Percentiles rank a stretch among this genome's conserved stretches.
phyloP scores from a whole-genome alignment of 2,797 vertebrate species.

The Chrosomus eos region DNA sequence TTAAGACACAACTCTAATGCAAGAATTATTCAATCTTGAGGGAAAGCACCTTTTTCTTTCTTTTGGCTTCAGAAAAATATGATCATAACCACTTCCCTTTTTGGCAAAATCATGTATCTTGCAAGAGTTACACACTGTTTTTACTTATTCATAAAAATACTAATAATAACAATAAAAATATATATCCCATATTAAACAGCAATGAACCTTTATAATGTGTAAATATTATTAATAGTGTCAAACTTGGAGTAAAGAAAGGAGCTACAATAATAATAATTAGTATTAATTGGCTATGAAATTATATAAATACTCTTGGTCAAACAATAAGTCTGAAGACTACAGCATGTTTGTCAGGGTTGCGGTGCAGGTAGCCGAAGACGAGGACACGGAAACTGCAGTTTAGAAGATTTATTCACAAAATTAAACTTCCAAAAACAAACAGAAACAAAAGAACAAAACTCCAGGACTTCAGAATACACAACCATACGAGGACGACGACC shows the following conservation, averaged over 20 bases:
- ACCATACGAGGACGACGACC: too few relatives aligned
- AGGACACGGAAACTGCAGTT: too few relatives aligned
- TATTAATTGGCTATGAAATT: neutral
- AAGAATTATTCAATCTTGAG: neutral
- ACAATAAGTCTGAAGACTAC: neutral
- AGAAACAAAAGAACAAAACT: too few relatives aligned
- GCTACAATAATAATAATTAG: neutral
- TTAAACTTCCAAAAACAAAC: too few relatives aligned
- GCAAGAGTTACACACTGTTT: neutral
- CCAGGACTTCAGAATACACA: too few relatives aligned
- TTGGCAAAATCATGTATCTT: neutral
- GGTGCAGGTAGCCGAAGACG: too few relatives aligned
- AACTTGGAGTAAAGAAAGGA: neutral
- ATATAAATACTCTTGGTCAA: neutral
- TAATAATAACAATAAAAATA: neutral
- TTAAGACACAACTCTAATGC: neutral
- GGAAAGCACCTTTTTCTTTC: neutral
- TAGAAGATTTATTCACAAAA: too few relatives aligned
- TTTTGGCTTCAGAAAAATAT: neutral
- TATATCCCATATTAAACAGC: neutral
- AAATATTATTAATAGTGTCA: neutral
- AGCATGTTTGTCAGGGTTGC: too few relatives aligned
- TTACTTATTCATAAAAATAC: neutral
- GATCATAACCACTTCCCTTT: neutral
- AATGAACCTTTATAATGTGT: neutral